Conservation (phyloP, 2,797 vertebrate species). For the Smutsia temminckii region DNA sequence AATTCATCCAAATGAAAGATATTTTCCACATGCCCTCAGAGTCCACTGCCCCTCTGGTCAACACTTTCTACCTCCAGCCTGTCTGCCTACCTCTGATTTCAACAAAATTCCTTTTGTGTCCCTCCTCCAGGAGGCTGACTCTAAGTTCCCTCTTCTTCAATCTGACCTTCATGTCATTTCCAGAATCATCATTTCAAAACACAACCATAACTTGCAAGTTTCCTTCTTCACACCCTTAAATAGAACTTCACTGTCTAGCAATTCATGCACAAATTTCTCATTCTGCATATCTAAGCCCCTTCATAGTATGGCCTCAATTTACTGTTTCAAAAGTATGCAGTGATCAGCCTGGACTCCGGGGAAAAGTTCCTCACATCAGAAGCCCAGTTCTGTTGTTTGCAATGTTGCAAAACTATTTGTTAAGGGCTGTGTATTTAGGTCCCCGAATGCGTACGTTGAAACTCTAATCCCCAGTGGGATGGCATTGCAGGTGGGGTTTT, state of each 20-base stretch:
- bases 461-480: not conserved
- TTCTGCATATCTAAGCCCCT: too few species aligned
- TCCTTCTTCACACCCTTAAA: not conserved
- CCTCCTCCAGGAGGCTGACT: not conserved
- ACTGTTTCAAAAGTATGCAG: not conserved
- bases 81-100: not conserved
- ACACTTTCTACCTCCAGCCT: not conserved
- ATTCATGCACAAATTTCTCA: too few species aligned
- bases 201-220: not conserved
- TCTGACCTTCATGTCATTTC: accelerated
- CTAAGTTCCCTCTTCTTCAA: accelerated
- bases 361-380: accelerated
- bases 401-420: not conserved
- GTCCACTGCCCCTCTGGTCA: not conserved
- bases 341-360: not conserved
- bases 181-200: not conserved
- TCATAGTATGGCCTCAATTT: accelerated
- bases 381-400: not conserved
- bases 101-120: not conserved
- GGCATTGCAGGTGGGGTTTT: not conserved
- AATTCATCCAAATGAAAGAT: not conserved
- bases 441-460: not conserved
- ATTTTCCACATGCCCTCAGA: not conserved
- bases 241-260: not conserved
- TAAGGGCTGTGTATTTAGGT: not conserved